phyloP scores from a whole-genome alignment of 2,888 invertebrate genomes.

The Sinopyrophorus schimmeli region DNA sequence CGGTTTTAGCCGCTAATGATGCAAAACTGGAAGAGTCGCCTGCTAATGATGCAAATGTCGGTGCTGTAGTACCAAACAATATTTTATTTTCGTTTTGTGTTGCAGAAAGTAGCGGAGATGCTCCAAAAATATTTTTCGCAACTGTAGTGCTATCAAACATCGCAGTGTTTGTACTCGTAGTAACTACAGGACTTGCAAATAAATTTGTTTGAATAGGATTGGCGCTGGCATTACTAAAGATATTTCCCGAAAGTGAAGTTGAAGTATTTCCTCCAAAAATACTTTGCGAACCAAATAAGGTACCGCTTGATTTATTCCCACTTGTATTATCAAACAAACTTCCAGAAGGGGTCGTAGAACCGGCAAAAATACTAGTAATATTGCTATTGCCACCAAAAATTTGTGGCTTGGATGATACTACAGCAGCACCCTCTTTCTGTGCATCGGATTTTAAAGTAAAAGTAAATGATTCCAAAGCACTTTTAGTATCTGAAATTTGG shows the following conservation, averaged over 20 bases:
- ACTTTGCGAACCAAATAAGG: slow-evolving; percentile 6
- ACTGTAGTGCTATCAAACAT: no score
- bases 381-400: background rate
- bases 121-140: slow-evolving; percentile 8
- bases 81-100: slow-evolving; percentile 1
- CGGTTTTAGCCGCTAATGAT: slow-evolving; percentile 13
- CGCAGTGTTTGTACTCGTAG: background rate
- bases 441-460: no score
- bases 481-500: no score
- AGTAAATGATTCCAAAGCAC: slow-evolving; percentile 14
- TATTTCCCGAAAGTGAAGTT: background rate
- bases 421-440: no score
- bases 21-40: slow-evolving; percentile 20
- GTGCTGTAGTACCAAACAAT: slow-evolving; percentile 7
- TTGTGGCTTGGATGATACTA: no score
- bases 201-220: background rate
- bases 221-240: slow-evolving; percentile 3
- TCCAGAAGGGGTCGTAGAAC: slow-evolving; percentile 5
- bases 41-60: slow-evolving; percentile 13
- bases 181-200: background rate
- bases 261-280: background rate
- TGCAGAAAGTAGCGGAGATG: background rate
- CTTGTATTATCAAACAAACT: slow-evolving; percentile 1
- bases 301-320: background rate
- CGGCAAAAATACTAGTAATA: slow-evolving; percentile 2